Evolutionary conservation across 2,113 vertebrate species (phyloP).

Genomic region (Myxocyprinus asiaticus): DNA sequence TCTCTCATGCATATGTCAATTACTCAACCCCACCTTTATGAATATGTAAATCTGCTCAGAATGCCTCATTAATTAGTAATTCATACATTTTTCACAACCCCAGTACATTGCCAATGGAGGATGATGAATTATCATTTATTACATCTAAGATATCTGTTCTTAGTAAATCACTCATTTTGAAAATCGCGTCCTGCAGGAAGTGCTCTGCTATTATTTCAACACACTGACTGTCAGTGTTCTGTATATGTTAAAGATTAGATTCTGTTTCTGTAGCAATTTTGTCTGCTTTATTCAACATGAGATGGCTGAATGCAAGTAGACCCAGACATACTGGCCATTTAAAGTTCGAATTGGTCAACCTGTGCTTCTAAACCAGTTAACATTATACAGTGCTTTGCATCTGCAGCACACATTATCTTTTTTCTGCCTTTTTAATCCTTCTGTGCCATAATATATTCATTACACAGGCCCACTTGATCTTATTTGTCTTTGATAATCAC

Average conservation of each 20-base stretch:
- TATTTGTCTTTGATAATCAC: constrained; percentile 57
- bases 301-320: background rate
- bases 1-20: constrained; percentile 80
- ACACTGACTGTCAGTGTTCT: constrained; percentile 4
- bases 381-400: constrained; percentile 43
- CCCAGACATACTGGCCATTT: constrained; percentile 8
- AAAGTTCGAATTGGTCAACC: constrained; percentile 22
- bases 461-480: constrained; percentile 40
- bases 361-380: constrained; percentile 46
- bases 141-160: constrained; percentile 74
- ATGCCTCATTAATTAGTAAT: constrained; percentile 86
- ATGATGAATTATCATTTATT: constrained; percentile 76
- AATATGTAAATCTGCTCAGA: constrained; percentile 82
- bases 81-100: constrained; percentile 81
- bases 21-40: constrained; percentile 80
- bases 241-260: background rate
- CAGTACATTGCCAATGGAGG: constrained; percentile 73
- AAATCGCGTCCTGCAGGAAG: constrained; percentile 35
- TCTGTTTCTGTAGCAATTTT: background rate
- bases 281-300: background rate
- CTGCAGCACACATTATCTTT: constrained; percentile 30
- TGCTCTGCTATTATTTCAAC: constrained; percentile 25
- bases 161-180: constrained; percentile 70
- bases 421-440: constrained; percentile 40
- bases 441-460: constrained; percentile 45